Conservation (phyloP, 2,113 vertebrate species). For the Desmodus rotundus region DNA sequence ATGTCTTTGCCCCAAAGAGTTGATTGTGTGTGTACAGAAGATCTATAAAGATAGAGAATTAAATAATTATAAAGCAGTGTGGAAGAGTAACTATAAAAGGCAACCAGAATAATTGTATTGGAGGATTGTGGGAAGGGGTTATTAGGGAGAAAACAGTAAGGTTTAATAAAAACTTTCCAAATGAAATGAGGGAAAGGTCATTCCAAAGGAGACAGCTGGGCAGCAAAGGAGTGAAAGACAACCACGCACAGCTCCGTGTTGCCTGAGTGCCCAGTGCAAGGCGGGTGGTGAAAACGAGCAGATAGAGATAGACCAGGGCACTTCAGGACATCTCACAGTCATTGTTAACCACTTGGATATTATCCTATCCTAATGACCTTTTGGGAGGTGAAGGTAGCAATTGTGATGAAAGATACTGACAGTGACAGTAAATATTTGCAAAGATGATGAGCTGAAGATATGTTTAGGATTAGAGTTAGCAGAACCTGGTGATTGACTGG, state of each 20-base stretch:
- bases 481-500: background rate
- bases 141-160: background rate
- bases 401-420: background rate
- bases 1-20: background rate
- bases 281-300: background rate
- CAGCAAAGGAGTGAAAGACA: background rate
- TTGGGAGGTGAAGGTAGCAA: background rate
- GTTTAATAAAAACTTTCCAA: background rate
- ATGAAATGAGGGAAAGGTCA: background rate
- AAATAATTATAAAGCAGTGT: background rate
- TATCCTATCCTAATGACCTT: background rate
- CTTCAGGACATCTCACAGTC: background rate
- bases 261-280: background rate
- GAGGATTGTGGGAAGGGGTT: background rate
- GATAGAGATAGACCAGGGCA: background rate
- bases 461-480: background rate
- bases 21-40: background rate
- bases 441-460: background rate
- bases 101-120: background rate
- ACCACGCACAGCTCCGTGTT: background rate
- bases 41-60: background rate
- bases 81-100: background rate
- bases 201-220: background rate
- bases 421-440: background rate
- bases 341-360: background rate